phyloP scores from a whole-genome alignment of 2,797 vertebrate genomes.

The Erpetoichthys calabaricus region DNA sequence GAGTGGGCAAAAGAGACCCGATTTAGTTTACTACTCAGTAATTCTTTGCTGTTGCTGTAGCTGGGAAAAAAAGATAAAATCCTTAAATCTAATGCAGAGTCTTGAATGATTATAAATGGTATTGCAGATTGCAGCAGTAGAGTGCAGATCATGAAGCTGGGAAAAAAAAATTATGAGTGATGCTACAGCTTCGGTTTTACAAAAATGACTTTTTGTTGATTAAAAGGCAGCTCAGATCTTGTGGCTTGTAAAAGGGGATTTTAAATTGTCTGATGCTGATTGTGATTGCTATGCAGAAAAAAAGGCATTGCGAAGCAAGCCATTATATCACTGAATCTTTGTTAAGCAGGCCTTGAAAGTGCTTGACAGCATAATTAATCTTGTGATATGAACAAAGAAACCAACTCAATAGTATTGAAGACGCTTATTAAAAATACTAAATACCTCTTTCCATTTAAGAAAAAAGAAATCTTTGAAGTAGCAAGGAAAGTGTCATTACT shows the following conservation, averaged over 20 bases:
- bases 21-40: too few relatives aligned
- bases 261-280: slow-evolving; percentile 96
- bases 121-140: slow-evolving; percentile 17
- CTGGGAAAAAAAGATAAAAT: slow-evolving; percentile 6
- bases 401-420: slow-evolving; percentile 98
- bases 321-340: slow-evolving; percentile 99
- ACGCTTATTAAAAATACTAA: slow-evolving; percentile 99
- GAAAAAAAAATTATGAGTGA: slow-evolving; percentile 49
- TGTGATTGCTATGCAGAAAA: slow-evolving; percentile 92
- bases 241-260: slow-evolving; percentile 75
- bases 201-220: slow-evolving; percentile 89
- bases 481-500: slow-evolving; percentile 65
- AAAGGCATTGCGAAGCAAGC: slow-evolving; percentile 63
- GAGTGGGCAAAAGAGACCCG: too few relatives aligned
- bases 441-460: slow-evolving; percentile 77
- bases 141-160: slow-evolving; percentile 9
- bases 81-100: slow-evolving; percentile 20
- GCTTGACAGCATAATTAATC: slow-evolving; percentile 99
- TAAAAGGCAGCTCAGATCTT: slow-evolving; percentile 82
- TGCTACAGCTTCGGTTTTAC: slow-evolving; percentile 67
- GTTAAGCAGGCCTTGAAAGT: slow-evolving; percentile 99
- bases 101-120: slow-evolving; percentile 29
- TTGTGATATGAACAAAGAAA: slow-evolving; percentile 99
- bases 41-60: too few relatives aligned
- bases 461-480: slow-evolving; percentile 49